Evolutionary conservation across 2,797 vertebrate species (phyloP).

Genomic region (Crenuchus spilurus): DNA sequence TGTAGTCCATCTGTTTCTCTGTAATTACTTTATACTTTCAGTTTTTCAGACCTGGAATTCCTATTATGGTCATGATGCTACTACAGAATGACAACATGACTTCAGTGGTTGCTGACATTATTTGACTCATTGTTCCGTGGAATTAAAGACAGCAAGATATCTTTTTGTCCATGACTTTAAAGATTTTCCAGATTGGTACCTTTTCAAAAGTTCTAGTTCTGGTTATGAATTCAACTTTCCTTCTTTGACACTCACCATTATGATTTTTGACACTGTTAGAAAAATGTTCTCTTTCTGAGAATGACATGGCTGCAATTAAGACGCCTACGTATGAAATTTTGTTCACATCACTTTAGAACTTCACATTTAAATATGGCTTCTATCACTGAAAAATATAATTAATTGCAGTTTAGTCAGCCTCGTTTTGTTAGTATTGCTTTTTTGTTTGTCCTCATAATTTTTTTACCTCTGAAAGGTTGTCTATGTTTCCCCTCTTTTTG

Average conservation of each 20-base stretch:
- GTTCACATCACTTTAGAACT: conserved; percentile 23
- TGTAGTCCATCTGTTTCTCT: no score
- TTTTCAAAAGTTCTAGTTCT: no score
- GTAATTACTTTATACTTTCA: no score
- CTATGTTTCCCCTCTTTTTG: conserved; percentile 11
- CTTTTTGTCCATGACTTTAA: neutral
- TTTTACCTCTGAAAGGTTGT: conserved; percentile 20
- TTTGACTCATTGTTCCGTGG: neutral
- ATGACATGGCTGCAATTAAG: conserved; percentile 34
- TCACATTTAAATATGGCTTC: conserved; percentile 33
- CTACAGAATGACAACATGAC: neutral
- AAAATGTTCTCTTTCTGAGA: neutral
- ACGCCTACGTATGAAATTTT: conserved; percentile 35
- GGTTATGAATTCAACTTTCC: no score
- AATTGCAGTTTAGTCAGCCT: conserved; percentile 15
- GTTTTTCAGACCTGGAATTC: no score
- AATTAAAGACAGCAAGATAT: neutral
- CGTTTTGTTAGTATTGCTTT: neutral
- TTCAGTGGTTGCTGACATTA: no score
- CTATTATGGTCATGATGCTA: no score
- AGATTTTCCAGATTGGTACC: neutral
- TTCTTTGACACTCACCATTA: neutral
- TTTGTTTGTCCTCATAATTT: conserved; percentile 4
- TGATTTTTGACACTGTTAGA: neutral
- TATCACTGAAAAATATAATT: conserved; percentile 7